Percentiles rank a stretch among this genome's conserved stretches.
Conservation (phyloP, 1,140 invertebrate species). For the Bombyx mori region DNA sequence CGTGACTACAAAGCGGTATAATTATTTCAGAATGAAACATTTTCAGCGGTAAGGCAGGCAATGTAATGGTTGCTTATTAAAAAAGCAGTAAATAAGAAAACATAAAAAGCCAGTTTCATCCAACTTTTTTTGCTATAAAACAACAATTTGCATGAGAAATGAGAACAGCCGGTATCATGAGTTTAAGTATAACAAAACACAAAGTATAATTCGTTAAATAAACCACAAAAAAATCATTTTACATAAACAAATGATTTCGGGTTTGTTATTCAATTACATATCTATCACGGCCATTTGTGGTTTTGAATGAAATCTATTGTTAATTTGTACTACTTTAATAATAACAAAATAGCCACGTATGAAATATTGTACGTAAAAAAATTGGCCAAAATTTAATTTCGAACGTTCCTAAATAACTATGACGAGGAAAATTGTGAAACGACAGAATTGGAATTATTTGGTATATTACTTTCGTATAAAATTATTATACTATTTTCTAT, state of each 20-base stretch:
- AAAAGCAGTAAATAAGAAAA: slow-evolving; percentile 14
- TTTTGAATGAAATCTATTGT: neutral
- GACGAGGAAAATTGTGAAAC: too few species aligned
- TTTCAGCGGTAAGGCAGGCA: too few species aligned
- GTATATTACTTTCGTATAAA: slow-evolving; percentile 13
- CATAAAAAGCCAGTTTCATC: slow-evolving; percentile 20
- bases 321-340: neutral
- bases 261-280: neutral
- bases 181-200: slow-evolving; percentile 13
- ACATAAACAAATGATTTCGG: neutral
- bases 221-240: slow-evolving; percentile 7
- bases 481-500: slow-evolving; percentile 13
- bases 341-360: too few species aligned
- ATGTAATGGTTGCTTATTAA: too few species aligned
- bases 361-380: too few species aligned
- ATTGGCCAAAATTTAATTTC: too few species aligned
- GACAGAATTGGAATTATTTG: too few species aligned
- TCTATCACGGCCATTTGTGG: neutral
- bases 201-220: slow-evolving; percentile 16
- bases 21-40: too few species aligned
- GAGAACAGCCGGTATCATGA: slow-evolving; percentile 36
- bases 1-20: too few species aligned
- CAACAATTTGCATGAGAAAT: slow-evolving; percentile 46
- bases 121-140: slow-evolving; percentile 35
- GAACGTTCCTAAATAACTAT: too few species aligned